Evolutionary conservation across 1,140 invertebrate species (phyloP).

Genomic region (Cyclina sinensis): DNA sequence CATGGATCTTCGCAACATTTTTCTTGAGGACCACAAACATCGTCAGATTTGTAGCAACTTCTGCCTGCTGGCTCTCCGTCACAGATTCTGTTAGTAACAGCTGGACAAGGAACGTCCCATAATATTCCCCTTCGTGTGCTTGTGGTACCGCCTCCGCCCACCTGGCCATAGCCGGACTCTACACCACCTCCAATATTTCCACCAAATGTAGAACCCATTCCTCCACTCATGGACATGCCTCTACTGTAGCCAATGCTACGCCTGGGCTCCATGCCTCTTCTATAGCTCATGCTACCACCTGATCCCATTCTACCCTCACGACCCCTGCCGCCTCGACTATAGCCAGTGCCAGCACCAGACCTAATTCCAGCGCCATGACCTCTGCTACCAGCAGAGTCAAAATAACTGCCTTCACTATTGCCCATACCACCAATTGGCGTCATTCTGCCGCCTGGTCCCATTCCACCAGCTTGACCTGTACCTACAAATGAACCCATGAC

Average conservation of each 20-base stretch:
- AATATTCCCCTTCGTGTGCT: background rate
- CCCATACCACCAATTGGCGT: background rate
- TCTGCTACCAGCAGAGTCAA: too few relatives aligned
- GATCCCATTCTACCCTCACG: background rate
- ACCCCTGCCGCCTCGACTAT: background rate
- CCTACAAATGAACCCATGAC: background rate
- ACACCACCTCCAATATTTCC: background rate
- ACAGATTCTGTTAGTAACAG: background rate
- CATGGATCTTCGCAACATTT: constrained; percentile 19
- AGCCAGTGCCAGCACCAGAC: too few relatives aligned
- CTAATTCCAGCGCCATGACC: too few relatives aligned
- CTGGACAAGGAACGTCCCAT: background rate
- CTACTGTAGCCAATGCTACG: too few relatives aligned
- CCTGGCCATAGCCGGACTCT: background rate
- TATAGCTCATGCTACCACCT: too few relatives aligned
- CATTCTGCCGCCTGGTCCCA: background rate
- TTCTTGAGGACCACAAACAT: background rate
- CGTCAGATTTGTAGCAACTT: background rate
- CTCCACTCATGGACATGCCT: background rate
- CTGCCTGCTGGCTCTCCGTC: background rate
- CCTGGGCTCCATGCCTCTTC: too few relatives aligned
- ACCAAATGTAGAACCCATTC: background rate
- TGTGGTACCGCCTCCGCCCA: background rate
- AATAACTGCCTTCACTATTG: too few relatives aligned
- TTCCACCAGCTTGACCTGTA: background rate